Percentiles rank a stretch among this genome's conserved stretches.
Conservation (phyloP, 2,113 vertebrate species). For the Dasyornis broadbenti region DNA sequence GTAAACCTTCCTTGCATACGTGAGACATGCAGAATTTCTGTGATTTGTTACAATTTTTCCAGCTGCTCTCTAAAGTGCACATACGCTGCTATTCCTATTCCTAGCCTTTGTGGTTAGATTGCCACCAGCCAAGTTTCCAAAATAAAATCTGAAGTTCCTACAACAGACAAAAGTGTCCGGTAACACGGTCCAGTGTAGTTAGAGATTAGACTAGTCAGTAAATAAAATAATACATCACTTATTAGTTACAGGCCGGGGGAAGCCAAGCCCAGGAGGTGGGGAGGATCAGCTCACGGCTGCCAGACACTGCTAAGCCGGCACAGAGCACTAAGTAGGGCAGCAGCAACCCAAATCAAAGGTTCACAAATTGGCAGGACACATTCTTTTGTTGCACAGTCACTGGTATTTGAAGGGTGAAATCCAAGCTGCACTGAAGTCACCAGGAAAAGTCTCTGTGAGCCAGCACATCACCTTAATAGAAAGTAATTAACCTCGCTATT, state of each 20-base stretch:
- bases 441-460: neutral
- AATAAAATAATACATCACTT: conserved; percentile 40
- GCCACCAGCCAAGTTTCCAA: conserved; percentile 44
- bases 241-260: neutral
- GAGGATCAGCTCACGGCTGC: neutral
- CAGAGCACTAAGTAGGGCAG: neutral
- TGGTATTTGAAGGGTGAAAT: neutral
- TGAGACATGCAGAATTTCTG: neutral
- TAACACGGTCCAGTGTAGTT: neutral
- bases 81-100: neutral
- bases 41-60: neutral
- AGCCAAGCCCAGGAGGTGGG: neutral
- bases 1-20: neutral
- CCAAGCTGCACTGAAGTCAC: conserved; percentile 17
- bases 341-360: neutral
- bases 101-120: conserved; percentile 12
- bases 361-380: conserved; percentile 26
- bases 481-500: conserved; percentile 25
- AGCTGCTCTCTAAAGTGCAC: neutral
- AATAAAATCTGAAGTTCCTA: conserved; percentile 27
- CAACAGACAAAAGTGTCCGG: neutral
- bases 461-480: conserved; percentile 45
- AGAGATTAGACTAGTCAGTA: neutral
- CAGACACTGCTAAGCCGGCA: neutral
- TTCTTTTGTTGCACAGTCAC: conserved; percentile 18